A percentile compares a stretch with the other conserved stretches of the same genome.
Evolutionary conservation across 1,140 invertebrate genomes (phyloP).

Genomic region (Drosophila dunni): DNA sequence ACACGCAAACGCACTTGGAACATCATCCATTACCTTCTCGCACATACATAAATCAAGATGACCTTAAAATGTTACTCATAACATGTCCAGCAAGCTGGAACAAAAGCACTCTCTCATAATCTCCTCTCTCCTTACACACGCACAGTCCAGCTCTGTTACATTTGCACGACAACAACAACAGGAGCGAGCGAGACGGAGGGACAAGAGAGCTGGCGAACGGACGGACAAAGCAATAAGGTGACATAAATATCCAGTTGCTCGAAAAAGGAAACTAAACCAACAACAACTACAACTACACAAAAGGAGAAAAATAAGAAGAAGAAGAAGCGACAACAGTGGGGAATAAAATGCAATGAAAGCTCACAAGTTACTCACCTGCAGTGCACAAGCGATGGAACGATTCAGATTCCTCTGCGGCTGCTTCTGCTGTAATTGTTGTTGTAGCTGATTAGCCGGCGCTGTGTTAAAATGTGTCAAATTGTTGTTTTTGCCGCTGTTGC

Average conservation of each 20-base stretch:
- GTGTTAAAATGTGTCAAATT: constrained; percentile 61
- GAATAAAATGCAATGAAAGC: constrained; percentile 47
- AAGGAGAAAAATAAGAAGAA: constrained; percentile 9
- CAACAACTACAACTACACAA: constrained; percentile 7
- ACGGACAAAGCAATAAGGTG: constrained; percentile 66
- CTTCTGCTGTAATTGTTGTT: constrained; percentile 25
- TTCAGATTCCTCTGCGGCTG: constrained; percentile 59
- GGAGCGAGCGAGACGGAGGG: neutral
- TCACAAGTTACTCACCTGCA: constrained; percentile 63
- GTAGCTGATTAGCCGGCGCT: constrained; percentile 59
- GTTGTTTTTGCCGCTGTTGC: constrained; percentile 42
- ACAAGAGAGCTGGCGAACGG: neutral
- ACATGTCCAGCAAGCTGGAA: constrained; percentile 38
- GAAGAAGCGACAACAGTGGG: constrained; percentile 9
- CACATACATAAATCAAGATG: constrained; percentile 79
- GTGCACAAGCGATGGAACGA: constrained; percentile 32
- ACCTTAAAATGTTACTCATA: constrained; percentile 76
- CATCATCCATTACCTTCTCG: constrained; percentile 50
- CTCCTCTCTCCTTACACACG: neutral
- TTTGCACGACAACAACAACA: neutral
- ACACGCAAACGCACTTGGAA: constrained; percentile 13
- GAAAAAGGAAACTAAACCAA: constrained; percentile 70
- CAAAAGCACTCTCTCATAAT: constrained; percentile 12
- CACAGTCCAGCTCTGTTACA: neutral
- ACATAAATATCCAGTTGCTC: constrained; percentile 79